Evolutionary conservation across 1,140 invertebrate genomes (phyloP).

Genomic region (Argopecten irradians): DNA sequence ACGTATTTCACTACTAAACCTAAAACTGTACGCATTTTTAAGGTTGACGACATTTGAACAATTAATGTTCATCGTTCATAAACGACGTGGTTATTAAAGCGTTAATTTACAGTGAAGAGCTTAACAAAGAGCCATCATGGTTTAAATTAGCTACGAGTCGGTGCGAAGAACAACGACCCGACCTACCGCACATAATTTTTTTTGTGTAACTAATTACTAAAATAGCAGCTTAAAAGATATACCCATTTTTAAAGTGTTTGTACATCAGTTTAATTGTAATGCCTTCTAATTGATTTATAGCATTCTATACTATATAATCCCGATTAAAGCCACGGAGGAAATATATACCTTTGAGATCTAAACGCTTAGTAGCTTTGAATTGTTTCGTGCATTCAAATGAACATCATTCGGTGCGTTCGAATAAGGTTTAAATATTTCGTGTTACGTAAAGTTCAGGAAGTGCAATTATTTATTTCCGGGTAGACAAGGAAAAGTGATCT

Average conservation of each 20-base stretch:
- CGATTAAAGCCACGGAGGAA: neutral
- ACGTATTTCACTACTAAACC: neutral
- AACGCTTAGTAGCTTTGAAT: neutral
- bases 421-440: neutral
- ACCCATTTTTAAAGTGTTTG: neutral
- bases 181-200: neutral
- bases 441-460: neutral
- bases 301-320: neutral
- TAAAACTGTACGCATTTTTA: slow-evolving; percentile 18
- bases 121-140: neutral
- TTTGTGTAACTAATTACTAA: neutral
- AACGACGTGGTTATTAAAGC: slow-evolving; percentile 5
- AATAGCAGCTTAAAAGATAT: neutral
- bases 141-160: neutral
- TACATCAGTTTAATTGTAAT: neutral
- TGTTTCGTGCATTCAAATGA: neutral
- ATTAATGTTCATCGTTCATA: neutral
- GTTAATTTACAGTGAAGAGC: slow-evolving; percentile 15
- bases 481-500: neutral
- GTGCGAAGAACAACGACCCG: neutral
- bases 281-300: neutral
- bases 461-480: slow-evolving; percentile 9
- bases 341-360: neutral
- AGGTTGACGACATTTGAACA: slow-evolving; percentile 1
- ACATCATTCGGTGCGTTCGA: neutral